Evolutionary conservation across 2,113 vertebrate species (phyloP), one percentile per base, ranked within the genome.

Genomic region (Pelobates fuscus): DNA sequence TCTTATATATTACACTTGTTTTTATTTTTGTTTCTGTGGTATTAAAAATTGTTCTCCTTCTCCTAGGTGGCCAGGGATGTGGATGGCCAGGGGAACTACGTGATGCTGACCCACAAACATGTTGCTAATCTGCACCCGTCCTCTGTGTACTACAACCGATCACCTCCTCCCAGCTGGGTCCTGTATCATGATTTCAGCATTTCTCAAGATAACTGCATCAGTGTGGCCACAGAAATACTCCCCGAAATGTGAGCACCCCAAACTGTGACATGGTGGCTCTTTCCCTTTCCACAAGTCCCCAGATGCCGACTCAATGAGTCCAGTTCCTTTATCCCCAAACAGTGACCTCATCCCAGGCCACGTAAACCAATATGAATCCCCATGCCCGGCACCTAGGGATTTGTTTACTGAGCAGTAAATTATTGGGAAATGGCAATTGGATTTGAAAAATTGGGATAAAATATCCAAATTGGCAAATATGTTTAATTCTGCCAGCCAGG

Each of bases 171-270:
- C 0, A 78, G 82, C 0, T 96, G 94, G 94, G 89, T 94, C 54
- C 86, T 96, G 0, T 96, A 94, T 81, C 93, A 95, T 2, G 92
- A 84, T 71, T 96, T 96, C 83, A 93, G 90, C 82, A 90, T 95
- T 86, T 93, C 91, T 0, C 91, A 91, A 79, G 93, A 95, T 85
- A 96, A 96, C 83, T 99, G 97, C 84, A 87, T 92, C 82, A 91
- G 83, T 21, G 81, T 91, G 1, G 90, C 94, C 73, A 91, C 91
- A 0, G 94, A 97, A 78, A 94, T 99, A 49, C 92, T 95, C 68
- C 96, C 95, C 0, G 88, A 95, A 11, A 96, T 96, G 96, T 98
- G 86, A 96, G 87, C 73, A 5, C 8, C 5, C 17, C 29, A 2
- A n/a, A n/a, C n/a, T n/a, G n/a, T n/a, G n/a, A n/a, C n/a, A n/a